Evolutionary conservation across 2,888 invertebrate genomes (phyloP).

Genomic region (Apeira syringaria): DNA sequence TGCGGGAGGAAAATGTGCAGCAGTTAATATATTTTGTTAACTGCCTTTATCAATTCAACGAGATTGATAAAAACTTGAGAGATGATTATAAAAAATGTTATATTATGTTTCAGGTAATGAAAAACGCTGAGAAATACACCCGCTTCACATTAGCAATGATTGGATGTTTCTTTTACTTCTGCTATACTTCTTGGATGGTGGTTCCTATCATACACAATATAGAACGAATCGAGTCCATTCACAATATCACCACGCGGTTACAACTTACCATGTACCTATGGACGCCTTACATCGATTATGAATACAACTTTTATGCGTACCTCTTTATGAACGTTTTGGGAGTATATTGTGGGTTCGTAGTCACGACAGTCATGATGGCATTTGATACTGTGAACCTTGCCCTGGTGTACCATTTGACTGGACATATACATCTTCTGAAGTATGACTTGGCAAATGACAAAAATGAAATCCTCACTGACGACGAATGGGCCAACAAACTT

Average conservation of each 20-base stretch:
- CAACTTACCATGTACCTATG: slow-evolving; percentile 42
- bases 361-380: slow-evolving; percentile 18
- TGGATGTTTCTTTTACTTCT: slow-evolving; percentile 21
- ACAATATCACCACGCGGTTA: slow-evolving; percentile 36
- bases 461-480: slow-evolving; percentile 21
- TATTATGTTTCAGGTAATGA: slow-evolving; percentile 42
- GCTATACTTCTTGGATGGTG: slow-evolving; percentile 34
- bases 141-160: slow-evolving; percentile 31
- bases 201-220: slow-evolving; percentile 37
- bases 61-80: too few species aligned
- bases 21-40: too few species aligned
- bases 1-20: too few species aligned
- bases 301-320: slow-evolving; percentile 37
- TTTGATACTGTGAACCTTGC: slow-evolving; percentile 38
- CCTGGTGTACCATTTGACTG: slow-evolving; percentile 40
- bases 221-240: slow-evolving; percentile 30
- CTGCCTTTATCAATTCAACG: too few species aligned
- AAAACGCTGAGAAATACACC: slow-evolving; percentile 33
- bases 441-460: slow-evolving; percentile 33
- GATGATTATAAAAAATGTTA: too few species aligned
- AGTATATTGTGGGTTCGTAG: slow-evolving; percentile 21
- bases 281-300: slow-evolving; percentile 43
- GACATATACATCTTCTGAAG: slow-evolving; percentile 44
- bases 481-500: slow-evolving; percentile 31
- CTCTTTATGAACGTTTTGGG: slow-evolving; percentile 33